Base-by-base conservation (phyloP, 2,113 vertebrate species). In the Scatophagus argus region DNA sequence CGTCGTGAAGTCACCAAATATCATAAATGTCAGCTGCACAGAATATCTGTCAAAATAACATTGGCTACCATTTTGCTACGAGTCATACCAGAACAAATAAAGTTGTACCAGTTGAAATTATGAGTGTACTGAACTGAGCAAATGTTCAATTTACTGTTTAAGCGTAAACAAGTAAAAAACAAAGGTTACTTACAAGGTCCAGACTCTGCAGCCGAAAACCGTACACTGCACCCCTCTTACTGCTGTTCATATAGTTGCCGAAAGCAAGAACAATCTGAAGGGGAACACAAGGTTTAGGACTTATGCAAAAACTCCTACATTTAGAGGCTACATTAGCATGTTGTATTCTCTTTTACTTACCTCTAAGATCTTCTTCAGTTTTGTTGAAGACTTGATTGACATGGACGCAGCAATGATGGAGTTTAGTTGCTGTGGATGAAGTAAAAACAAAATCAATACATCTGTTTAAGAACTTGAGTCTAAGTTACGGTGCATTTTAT, bases 171-270 rank as follows among this genome's bases (percentile, higher is more conserved):
- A 44, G 12, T 17, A 74, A 4, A 52, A 9, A 61, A 74, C 10
- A 29, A 32, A 17, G 4, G 8, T 16, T 36, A 81, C 96, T 92
- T 88, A 99, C 98, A 77, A 94, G 93, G 4, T 99, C 98, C 0
- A 99, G 96, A 83, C 97, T 99, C 93, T 99, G 97, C 77, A 99
- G 94, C 2, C 97, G 95, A 89, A 99, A 99, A 34, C 98, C 98
- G 0, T 96, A 97, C 25, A 95, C 98, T 19, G 96, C 93, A 1
- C 97, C 97, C 0, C 95, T 95, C 82, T 99, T 99, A 90, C 97
- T 98, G 95, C 98, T 99, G 93, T 99, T 99, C 97, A 99, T 97
- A 87, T 99, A 99, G 95, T 99, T 99, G 32, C 98, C 98, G 0
- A 99, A 99, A 32, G 98, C 98, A 75, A 99, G 92, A 70, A 99